Conservation (phyloP, 1,140 invertebrate species). For the Heliothis subflexa region DNA sequence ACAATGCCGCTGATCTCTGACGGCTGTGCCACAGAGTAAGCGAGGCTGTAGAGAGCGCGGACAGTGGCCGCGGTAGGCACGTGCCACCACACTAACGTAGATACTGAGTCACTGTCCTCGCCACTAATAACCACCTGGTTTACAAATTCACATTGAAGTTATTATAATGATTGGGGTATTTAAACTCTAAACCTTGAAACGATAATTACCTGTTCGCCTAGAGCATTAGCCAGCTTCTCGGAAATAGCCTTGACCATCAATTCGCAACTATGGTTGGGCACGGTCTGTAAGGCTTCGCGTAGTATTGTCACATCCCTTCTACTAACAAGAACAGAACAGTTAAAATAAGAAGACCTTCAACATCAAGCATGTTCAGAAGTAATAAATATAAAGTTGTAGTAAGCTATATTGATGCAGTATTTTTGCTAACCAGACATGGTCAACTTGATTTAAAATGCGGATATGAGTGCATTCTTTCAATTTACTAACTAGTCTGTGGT, state of each 20-base stretch:
- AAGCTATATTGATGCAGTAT: no score
- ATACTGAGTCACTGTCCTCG: slow-evolving; percentile 75
- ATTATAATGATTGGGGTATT: no score
- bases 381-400: no score
- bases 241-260: slow-evolving; percentile 88
- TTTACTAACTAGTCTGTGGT: background rate
- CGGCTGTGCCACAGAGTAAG: slow-evolving; percentile 72
- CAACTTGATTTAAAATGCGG: no score
- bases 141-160: background rate
- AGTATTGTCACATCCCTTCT: slow-evolving; percentile 82
- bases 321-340: slow-evolving; percentile 50
- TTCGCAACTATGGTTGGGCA: slow-evolving; percentile 82
- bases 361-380: no score
- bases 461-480: background rate
- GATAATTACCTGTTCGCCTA: slow-evolving; percentile 87
- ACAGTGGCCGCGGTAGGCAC: slow-evolving; percentile 78
- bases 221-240: slow-evolving; percentile 90
- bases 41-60: slow-evolving; percentile 76
- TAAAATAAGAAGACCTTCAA: slow-evolving; percentile 23
- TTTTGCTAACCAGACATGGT: no score
- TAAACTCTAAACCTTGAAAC: background rate
- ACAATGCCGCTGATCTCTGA: slow-evolving; percentile 64
- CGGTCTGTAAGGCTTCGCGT: slow-evolving; percentile 81
- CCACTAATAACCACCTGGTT: slow-evolving; percentile 72
- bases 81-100: slow-evolving; percentile 79